Evolutionary conservation across 1,140 invertebrate genomes (phyloP), one percentile per base, ranked within the genome.

Genomic region (Heliconius melpomene): DNA sequence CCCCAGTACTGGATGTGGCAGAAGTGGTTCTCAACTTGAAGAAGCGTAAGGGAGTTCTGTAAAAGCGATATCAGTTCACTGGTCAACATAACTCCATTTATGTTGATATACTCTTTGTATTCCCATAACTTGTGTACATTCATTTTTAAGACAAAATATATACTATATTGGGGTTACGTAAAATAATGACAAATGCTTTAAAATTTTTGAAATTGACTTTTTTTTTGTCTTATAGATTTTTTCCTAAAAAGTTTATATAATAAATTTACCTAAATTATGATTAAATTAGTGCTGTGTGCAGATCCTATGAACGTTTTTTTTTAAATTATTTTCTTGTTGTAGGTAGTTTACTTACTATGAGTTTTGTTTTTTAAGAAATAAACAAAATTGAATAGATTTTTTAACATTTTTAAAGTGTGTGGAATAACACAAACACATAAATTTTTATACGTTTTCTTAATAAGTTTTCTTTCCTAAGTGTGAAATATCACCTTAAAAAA

Each of bases 11-110:
- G 97, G 73, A 97, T 95, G 80, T 96, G 95, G 3, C 92, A 89
- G 87, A 97, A 97, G 86, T 97, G 96, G 92, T 97, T 97, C 86
- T 98, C 97, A 72, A 96, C 95, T 88, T 97, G 96, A 23, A 98
- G 90, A 73, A 97, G 90, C 18, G 96, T 91, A 0, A 98, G 90
- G 0, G 97, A 97, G 89, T 97, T 97, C 84, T 96, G 95, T 8
- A 97, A 88, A 1, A 97, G 83, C 5, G 96, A 93, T 11, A 96
- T 95, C 82, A 96, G 95, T 91, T 97, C 97, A 7, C 94, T 95
- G 46, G 95, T 95, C 36, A 97, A 83, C 82, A 95, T 96, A 60
- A 96, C 88, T n/a, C 97, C 97, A 60, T 94, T 93, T 7, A 93
- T 88, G 74, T 93, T 94, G 8, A 93, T 83, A 81, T 90, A 92